Percentiles rank a stretch among this genome's conserved stretches.
Conservation (phyloP, 2,888 invertebrate genomes). For the Agrochola circellaris region DNA sequence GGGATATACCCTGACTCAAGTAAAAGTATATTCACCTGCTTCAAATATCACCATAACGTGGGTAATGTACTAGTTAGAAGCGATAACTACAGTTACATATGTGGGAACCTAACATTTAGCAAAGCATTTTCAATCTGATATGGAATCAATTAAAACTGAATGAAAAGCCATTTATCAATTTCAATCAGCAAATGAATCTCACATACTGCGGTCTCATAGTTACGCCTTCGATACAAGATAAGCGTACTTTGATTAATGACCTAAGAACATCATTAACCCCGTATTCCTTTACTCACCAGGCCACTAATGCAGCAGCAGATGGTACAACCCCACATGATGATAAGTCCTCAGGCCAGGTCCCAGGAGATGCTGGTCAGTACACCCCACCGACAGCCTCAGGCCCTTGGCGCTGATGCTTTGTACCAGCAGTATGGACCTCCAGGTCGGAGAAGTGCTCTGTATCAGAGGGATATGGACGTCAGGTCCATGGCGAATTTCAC, state of each 20-base stretch:
- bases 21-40: not conserved
- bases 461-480: slow-evolving; percentile 86
- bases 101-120: slow-evolving; percentile 45
- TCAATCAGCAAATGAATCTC: slow-evolving; percentile 20
- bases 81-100: slow-evolving; percentile 1
- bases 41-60: slow-evolving; percentile 1
- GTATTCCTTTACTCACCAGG: slow-evolving; percentile 72
- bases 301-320: slow-evolving; percentile 88
- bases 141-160: slow-evolving; percentile 45
- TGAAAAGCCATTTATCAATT: slow-evolving; percentile 47
- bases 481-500: slow-evolving; percentile 88
- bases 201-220: not conserved
- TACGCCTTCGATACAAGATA: not conserved
- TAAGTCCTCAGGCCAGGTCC: slow-evolving; percentile 89
- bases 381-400: slow-evolving; percentile 81
- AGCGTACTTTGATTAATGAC: slow-evolving; percentile 24
- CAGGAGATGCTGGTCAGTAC: slow-evolving; percentile 90
- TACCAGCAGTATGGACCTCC: slow-evolving; percentile 89
- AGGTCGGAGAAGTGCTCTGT: slow-evolving; percentile 85
- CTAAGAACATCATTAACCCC: slow-evolving; percentile 2
- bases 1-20: not conserved
- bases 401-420: slow-evolving; percentile 86
- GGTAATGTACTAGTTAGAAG: slow-evolving; percentile 4
- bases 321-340: slow-evolving; percentile 87
- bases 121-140: slow-evolving; percentile 51